Base-by-base conservation (phyloP, 2,113 vertebrate genomes). In the Zapus hudsonius region DNA sequence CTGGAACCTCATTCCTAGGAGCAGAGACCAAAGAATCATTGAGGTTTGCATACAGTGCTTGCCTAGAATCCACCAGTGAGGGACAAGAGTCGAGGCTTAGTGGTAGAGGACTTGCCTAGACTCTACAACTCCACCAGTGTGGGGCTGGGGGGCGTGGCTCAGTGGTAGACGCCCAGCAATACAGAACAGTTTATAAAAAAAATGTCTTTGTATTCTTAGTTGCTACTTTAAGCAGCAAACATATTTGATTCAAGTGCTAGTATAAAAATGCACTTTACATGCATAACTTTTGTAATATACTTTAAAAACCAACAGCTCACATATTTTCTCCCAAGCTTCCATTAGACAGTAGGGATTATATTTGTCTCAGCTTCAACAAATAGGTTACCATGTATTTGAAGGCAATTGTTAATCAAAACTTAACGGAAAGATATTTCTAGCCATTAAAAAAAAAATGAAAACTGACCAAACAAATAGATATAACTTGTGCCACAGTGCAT, bases 291-390 rank as follows among this genome's bases (percentile, higher is more conserved):
- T 81, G 66, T 38, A 92, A 55, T 42, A 72, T 67, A 92, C 70
- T 86, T 61, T 94, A 84, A 95, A 96, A 59, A 93, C 84, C 55
- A 96, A 79, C 81, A 93, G n/a, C n/a, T 78, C 70, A 91, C 84
- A 79, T n/a, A 47, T 57, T 78, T 95, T 84, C 64, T 63, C 25
- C 75, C 87, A 92, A 66, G 47, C 64, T 70, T 93, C 72, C 2
- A 2, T 82, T 89, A 94, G 52, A 84, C 4, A 89, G 42, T 93
- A 87, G 80, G 47, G n/a, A 93, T 42, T 73, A 38, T 23, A 22
- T 87, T 94, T 88, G 59, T 81, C 75, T 93, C 59, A 85, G 85
- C 25, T 84, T 89, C 29, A 84, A 80, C 69, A 86, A 91, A 82
- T 84, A 92, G 16, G 5, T 87, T 84, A 92, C 57, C 33, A 83